Conservation (phyloP, 2,113 vertebrate genomes). For the Gymnobelideus leadbeateri region DNA sequence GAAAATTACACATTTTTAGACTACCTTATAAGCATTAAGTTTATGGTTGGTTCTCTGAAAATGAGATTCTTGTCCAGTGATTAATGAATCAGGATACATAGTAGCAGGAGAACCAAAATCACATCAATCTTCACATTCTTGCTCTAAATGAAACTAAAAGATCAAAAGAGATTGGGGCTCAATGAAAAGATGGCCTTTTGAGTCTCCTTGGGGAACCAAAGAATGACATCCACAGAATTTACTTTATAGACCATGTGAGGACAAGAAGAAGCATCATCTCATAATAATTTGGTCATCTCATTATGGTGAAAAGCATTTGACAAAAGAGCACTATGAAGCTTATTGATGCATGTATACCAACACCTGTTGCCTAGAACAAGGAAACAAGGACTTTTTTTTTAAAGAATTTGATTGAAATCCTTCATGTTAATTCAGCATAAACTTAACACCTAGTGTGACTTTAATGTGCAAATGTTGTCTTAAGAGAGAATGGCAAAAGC, state of each 20-base stretch:
- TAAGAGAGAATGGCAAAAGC: background rate
- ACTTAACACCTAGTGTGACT: background rate
- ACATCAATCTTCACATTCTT: background rate
- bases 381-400: background rate
- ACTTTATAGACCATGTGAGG: background rate
- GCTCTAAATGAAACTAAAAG: background rate
- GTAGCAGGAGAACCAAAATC: background rate
- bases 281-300: background rate
- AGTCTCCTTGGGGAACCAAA: background rate
- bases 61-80: background rate
- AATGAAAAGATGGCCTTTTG: background rate
- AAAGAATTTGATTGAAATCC: background rate
- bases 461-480: background rate
- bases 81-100: background rate
- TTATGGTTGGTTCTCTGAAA: background rate
- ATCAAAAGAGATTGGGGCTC: background rate
- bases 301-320: background rate
- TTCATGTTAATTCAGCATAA: background rate
- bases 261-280: background rate
- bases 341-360: background rate
- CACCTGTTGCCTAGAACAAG: background rate
- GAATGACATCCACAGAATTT: background rate
- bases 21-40: background rate
- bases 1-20: background rate
- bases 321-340: background rate